Conservation (phyloP, 1,140 invertebrate genomes). For the Aphaenogaster ashmeadi region DNA sequence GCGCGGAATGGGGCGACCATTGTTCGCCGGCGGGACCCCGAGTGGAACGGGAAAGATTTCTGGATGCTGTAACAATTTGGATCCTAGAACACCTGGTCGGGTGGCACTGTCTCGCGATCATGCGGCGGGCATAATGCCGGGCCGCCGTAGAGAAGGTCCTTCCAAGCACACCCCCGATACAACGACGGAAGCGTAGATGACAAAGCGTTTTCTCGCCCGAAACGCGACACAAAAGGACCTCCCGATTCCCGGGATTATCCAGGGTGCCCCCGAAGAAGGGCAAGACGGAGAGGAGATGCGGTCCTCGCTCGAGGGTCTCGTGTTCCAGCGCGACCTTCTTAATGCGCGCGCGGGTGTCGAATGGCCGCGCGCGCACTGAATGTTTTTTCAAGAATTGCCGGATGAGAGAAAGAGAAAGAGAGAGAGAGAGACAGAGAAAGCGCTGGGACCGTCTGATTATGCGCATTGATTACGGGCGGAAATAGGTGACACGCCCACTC, state of each 20-base stretch:
- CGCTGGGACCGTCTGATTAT: conserved; percentile 75
- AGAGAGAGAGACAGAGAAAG: background rate
- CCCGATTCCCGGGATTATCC: conserved; percentile 79
- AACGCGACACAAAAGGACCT: conserved; percentile 76
- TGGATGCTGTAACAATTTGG: conserved; percentile 82
- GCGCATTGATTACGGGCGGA: conserved; percentile 66
- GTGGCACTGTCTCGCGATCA: conserved; percentile 73
- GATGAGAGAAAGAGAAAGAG: background rate
- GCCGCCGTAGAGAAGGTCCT: conserved; percentile 26
- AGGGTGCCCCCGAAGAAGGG: conserved; percentile 43
- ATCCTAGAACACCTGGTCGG: conserved; percentile 83
- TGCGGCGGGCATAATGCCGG: conserved; percentile 75
- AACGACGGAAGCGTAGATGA: conserved; percentile 84
- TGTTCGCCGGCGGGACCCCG: conserved; percentile 75
- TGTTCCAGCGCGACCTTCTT: conserved; percentile 42
- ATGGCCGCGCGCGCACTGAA: conserved; percentile 60
- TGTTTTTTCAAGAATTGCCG: conserved; percentile 31
- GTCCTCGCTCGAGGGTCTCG: conserved; percentile 40
- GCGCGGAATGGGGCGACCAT: conserved; percentile 68
- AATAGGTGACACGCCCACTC: conserved; percentile 70
- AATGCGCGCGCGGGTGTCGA: conserved; percentile 46
- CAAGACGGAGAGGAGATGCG: conserved; percentile 47
- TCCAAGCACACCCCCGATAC: conserved; percentile 82
- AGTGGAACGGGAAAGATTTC: conserved; percentile 76
- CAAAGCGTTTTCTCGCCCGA: conserved; percentile 81